Percentiles rank a stretch among this genome's conserved stretches.
These are phyloP conservation scores for Indri indri DNA, from an alignment of 2,113 vertebrate genomes.

Conservation along the genomic window DNA sequence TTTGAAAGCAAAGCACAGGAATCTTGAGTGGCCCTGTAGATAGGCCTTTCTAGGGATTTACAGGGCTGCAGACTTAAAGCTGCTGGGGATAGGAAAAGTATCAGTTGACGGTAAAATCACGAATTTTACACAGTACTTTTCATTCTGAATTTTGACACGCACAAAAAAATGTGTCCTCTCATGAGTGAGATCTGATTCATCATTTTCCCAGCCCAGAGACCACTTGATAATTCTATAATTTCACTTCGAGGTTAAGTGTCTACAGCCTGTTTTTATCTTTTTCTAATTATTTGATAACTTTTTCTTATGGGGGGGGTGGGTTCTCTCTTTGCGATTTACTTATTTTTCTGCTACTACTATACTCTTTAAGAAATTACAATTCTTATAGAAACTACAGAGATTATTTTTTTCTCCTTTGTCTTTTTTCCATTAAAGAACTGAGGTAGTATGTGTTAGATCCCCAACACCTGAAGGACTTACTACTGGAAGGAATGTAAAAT, in stretches of 20 bases:
- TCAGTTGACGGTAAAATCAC: background rate
- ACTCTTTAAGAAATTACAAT: background rate
- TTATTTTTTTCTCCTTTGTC: background rate
- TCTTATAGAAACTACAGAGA: conserved; percentile 5
- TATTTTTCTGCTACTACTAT: conserved; percentile 37
- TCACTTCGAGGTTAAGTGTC: background rate
- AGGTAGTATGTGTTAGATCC: background rate
- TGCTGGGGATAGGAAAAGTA: background rate
- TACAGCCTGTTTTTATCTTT: conserved; percentile 35
- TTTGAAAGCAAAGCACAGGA: background rate
- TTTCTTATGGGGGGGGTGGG: background rate
- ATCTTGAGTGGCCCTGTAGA: background rate
- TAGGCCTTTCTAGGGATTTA: conserved; percentile 7
- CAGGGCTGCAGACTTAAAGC: background rate
- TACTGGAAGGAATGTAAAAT: background rate
- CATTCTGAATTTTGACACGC: conserved; percentile 32
- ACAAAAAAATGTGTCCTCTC: background rate
- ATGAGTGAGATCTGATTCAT: conserved; percentile 19
- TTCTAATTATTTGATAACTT: conserved; percentile 33
- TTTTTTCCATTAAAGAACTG: conserved; percentile 25
- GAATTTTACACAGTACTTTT: conserved; percentile 42
- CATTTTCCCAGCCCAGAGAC: conserved; percentile 33
- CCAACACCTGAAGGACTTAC: background rate
- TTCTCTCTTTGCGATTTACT: background rate
- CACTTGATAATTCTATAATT: conserved; percentile 30